Percentiles rank a stretch among this genome's conserved stretches.
Conservation (phyloP, 2,888 invertebrate species). For the Pegoplata infirma region DNA sequence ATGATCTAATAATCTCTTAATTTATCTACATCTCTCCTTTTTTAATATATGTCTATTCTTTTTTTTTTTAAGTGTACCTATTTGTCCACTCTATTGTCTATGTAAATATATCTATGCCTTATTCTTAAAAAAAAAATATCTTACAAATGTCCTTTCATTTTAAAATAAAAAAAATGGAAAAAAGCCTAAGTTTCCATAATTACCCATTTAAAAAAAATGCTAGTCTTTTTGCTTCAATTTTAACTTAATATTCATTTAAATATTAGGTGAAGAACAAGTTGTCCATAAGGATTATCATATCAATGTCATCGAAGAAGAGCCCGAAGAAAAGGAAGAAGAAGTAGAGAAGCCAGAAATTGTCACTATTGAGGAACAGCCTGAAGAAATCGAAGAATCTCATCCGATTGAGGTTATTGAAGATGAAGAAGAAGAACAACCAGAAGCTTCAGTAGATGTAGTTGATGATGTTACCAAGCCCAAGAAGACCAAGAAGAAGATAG, state of each 20-base stretch:
- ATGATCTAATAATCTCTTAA: slow-evolving; percentile 14
- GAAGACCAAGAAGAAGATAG: slow-evolving; percentile 72
- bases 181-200: slow-evolving; percentile 41
- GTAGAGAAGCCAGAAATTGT: slow-evolving; percentile 73
- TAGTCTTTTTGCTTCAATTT: slow-evolving; percentile 4
- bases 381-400: slow-evolving; percentile 70
- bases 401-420: slow-evolving; percentile 72
- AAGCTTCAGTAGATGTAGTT: slow-evolving; percentile 47
- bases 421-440: slow-evolving; percentile 69
- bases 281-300: slow-evolving; percentile 78
- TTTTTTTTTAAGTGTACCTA: not conserved
- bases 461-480: slow-evolving; percentile 69
- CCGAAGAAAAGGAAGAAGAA: slow-evolving; percentile 71
- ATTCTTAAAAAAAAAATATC: slow-evolving; percentile 12
- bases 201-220: slow-evolving; percentile 24
- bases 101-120: slow-evolving; percentile 59
- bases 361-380: slow-evolving; percentile 71
- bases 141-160: slow-evolving; percentile 21
- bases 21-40: slow-evolving; percentile 7
- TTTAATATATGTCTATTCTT: not conserved
- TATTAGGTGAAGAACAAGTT: slow-evolving; percentile 71
- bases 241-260: slow-evolving; percentile 24
- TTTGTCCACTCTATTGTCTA: not conserved
- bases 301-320: slow-evolving; percentile 76
- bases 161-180: slow-evolving; percentile 60